phyloP scores from a whole-genome alignment of 2,888 invertebrate species.

The Acanthopleura granulata region DNA sequence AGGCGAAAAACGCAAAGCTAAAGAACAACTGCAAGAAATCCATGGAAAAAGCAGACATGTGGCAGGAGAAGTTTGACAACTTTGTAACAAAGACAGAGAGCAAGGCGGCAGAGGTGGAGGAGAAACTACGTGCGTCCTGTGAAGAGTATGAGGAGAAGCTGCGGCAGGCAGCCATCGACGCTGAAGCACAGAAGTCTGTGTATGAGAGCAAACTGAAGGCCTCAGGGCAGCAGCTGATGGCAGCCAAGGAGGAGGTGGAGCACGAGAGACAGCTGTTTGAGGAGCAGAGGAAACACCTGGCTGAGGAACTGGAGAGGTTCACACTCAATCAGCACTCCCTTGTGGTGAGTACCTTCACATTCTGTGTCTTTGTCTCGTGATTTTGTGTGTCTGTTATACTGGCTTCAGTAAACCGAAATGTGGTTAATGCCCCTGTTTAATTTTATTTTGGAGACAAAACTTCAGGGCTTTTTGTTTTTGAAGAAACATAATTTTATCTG shows the following conservation, averaged over 20 bases:
- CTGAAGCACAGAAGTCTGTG: not conserved
- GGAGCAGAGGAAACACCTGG: not conserved
- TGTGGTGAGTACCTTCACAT: too few relatives aligned
- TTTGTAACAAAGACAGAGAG: not conserved
- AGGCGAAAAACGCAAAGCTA: not conserved
- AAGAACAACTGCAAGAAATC: not conserved
- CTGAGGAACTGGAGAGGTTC: not conserved
- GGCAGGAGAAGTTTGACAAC: not conserved
- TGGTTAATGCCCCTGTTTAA: too few relatives aligned
- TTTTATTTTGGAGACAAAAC: too few relatives aligned
- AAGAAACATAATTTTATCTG: too few relatives aligned
- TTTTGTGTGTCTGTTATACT: too few relatives aligned
- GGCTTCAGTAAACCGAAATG: too few relatives aligned
- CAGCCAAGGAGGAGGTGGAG: not conserved
- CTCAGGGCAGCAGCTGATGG: not conserved
- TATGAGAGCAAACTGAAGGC: not conserved
- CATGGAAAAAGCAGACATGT: slow-evolving; percentile 1
- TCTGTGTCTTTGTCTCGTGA: too few relatives aligned
- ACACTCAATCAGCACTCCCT: not conserved
- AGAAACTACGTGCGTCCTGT: not conserved
- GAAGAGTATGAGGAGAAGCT: not conserved
- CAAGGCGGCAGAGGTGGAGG: not conserved
- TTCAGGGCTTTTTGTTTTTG: too few relatives aligned
- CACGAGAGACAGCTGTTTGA: not conserved
- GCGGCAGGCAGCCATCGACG: not conserved